These are phyloP conservation scores for Pseudochaenichthys georgianus DNA, from an alignment of 2,797 vertebrate genomes.

Conservation along the genomic window DNA sequence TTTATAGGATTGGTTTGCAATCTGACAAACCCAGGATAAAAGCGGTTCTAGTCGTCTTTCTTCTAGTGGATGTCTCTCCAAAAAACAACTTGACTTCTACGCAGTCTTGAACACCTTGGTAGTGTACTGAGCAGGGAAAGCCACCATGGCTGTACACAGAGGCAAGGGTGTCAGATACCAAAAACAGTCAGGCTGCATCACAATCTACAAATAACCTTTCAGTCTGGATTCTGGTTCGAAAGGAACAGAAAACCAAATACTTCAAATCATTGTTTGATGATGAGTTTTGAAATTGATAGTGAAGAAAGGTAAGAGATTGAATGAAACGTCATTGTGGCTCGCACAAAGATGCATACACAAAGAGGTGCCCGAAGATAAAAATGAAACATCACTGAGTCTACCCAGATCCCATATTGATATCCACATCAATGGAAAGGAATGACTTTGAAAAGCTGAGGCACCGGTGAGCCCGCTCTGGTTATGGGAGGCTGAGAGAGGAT, in stretches of 20 bases:
- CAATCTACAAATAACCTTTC: background rate
- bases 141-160: slow-evolving; percentile 19
- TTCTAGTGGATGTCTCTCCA: too few species aligned
- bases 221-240: slow-evolving; percentile 12
- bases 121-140: slow-evolving; percentile 4
- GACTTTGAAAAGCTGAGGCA: slow-evolving; percentile 32
- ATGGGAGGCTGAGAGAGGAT: slow-evolving; percentile 9
- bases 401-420: slow-evolving; percentile 44
- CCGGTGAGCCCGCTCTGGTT: slow-evolving; percentile 24
- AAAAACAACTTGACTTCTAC: too few species aligned
- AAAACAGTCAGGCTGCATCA: background rate
- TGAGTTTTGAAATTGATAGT: background rate
- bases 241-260: background rate
- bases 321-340: background rate
- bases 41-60: too few species aligned
- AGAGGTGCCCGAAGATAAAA: too few species aligned
- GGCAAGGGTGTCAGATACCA: background rate
- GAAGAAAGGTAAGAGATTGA: background rate
- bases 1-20: background rate
- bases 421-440: slow-evolving; percentile 28
- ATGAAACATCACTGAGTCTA: slow-evolving; percentile 9
- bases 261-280: background rate
- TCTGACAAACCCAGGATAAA: background rate
- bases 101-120: background rate
- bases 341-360: background rate